Evolutionary conservation across 2,113 vertebrate species (phyloP).

Genomic region (Todiramphus chloris): DNA sequence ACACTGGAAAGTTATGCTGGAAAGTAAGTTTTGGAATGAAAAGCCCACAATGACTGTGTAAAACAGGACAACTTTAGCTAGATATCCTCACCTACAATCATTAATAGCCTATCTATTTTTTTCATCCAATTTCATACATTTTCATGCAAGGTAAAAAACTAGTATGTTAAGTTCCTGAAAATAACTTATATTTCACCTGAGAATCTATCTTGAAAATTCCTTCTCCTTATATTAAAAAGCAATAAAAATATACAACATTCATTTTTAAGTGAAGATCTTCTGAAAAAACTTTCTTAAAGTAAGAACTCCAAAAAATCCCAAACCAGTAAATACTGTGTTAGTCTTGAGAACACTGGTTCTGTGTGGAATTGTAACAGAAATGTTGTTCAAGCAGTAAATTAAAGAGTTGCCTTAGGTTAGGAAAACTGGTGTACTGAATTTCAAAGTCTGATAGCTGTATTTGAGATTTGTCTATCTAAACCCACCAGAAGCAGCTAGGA

Average conservation of each 20-base stretch:
- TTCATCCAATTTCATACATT: not conserved
- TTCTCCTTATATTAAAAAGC: not conserved
- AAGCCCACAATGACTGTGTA: not conserved
- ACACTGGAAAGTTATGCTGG: not conserved
- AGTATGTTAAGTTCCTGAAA: not conserved
- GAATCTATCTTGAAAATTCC: not conserved
- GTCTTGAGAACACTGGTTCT: not conserved
- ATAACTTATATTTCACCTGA: not conserved
- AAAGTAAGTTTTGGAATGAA: not conserved
- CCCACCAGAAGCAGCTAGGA: not conserved
- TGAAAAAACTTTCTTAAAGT: not conserved
- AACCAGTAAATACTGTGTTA: not conserved
- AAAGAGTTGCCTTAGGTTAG: not conserved
- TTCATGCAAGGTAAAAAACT: not conserved
- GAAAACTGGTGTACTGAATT: not conserved
- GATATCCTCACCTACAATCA: not conserved
- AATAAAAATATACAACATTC: not conserved
- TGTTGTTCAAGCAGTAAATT: not conserved
- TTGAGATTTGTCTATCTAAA: not conserved
- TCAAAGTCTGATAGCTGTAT: not conserved
- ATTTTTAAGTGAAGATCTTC: not conserved
- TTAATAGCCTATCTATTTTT: not conserved
- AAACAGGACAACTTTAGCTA: not conserved
- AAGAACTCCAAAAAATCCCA: not conserved
- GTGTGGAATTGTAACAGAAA: not conserved